These are phyloP conservation scores for Pseudomugil tenellus DNA, from an alignment of 2,797 vertebrate genomes.

Conservation along the genomic window DNA sequence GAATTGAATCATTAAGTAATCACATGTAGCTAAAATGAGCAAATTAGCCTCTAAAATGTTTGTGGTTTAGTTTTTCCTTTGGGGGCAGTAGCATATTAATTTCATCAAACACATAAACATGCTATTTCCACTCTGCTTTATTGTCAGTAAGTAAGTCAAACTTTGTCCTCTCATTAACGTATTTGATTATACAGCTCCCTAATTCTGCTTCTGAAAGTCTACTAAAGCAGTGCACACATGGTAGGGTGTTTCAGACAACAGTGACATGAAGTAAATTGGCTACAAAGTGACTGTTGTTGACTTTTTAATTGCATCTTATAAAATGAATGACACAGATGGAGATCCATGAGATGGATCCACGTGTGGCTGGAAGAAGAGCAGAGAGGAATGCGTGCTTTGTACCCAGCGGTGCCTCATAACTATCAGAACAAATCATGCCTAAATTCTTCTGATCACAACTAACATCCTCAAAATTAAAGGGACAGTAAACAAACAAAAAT, in stretches of 20 bases:
- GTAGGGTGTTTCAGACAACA: neutral
- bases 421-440: constrained; percentile 50
- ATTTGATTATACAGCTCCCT: neutral
- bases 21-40: constrained; percentile 70
- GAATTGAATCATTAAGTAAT: constrained; percentile 40
- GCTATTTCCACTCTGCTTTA: constrained; percentile 25
- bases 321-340: constrained; percentile 6
- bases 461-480: constrained; percentile 14
- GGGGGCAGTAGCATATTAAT: constrained; percentile 21
- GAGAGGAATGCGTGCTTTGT: constrained; percentile 48
- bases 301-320: neutral
- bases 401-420: constrained; percentile 31
- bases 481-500: no score
- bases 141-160: neutral
- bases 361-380: constrained; percentile 21
- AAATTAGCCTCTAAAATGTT: constrained; percentile 38
- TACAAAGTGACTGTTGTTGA: neutral
- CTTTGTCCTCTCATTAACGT: neutral
- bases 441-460: neutral
- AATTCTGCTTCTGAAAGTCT: neutral
- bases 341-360: constrained; percentile 40
- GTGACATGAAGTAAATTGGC: neutral
- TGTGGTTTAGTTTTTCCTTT: constrained; percentile 10
- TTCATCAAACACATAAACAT: constrained; percentile 31
- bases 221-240: neutral